phyloP scores from a whole-genome alignment of 2,797 vertebrate species.

The Scleropages formosus region DNA sequence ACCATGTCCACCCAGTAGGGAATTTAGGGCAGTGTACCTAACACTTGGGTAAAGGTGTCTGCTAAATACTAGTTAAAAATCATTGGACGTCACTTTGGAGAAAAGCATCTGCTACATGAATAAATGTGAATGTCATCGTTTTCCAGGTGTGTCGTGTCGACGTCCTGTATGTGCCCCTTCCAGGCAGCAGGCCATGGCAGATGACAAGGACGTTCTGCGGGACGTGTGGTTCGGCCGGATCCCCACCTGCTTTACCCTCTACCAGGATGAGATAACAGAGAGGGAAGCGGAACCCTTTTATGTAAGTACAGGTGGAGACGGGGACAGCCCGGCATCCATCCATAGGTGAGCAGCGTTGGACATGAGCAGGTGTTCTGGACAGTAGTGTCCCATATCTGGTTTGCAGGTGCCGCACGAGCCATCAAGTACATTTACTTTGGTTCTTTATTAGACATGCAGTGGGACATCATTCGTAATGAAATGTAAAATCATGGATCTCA shows the following conservation, averaged over 20 bases:
- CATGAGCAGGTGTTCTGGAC: too few species aligned
- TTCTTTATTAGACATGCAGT: too few species aligned
- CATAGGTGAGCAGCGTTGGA: too few species aligned
- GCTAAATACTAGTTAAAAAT: neutral
- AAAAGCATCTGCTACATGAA: neutral
- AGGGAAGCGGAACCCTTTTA: conserved; percentile 96
- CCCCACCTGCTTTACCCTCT: conserved; percentile 90
- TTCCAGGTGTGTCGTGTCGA: conserved; percentile 22
- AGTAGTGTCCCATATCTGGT: too few species aligned
- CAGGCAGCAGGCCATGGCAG: conserved; percentile 86
- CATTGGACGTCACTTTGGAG: neutral
- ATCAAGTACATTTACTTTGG: too few species aligned
- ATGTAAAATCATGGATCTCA: too few species aligned
- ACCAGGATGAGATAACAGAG: conserved; percentile 92
- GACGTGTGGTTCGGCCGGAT: conserved; percentile 98
- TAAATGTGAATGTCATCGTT: neutral
- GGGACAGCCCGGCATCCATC: too few species aligned
- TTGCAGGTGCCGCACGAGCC: too few species aligned
- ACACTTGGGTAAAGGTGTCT: too few species aligned
- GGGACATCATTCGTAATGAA: too few species aligned
- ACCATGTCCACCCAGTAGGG: too few species aligned
- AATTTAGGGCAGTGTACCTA: too few species aligned
- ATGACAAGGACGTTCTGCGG: conserved; percentile 98
- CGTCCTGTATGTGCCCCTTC: conserved; percentile 77
- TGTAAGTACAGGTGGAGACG: conserved; percentile 69